phyloP scores from a whole-genome alignment of 2,797 vertebrate genomes.

The Sebastes miniatus region DNA sequence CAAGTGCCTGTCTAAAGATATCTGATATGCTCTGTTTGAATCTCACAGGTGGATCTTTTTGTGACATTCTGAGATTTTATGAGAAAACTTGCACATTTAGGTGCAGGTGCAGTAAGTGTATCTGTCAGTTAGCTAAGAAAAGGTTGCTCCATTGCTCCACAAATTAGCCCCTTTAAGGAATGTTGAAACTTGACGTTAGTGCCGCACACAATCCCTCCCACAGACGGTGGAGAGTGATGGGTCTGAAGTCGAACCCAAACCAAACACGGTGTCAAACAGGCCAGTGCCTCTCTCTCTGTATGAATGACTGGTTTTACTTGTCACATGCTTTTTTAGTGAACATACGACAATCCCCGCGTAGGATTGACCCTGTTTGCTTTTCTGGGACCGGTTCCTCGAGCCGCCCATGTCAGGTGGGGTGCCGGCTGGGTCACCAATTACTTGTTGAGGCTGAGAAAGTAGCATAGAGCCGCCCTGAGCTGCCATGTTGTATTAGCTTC shows the following conservation, averaged over 20 bases:
- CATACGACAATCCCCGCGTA: conserved; percentile 66
- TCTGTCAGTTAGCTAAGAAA: neutral
- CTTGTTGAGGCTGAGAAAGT: conserved; percentile 81
- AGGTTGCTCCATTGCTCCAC: neutral
- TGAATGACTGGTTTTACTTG: conserved; percentile 41
- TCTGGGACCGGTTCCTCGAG: conserved; percentile 62
- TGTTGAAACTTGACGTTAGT: conserved; percentile 6
- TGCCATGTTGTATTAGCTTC: conserved; percentile 84
- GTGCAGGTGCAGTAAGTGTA: neutral
- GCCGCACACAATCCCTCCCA: neutral
- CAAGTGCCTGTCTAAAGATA: neutral
- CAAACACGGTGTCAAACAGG: conserved; percentile 49
- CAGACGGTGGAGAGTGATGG: neutral
- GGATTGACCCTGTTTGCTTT: conserved; percentile 52
- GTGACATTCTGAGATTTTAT: neutral
- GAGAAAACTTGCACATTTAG: neutral
- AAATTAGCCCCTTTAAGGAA: neutral
- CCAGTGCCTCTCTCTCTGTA: conserved; percentile 57
- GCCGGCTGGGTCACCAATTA: conserved; percentile 81
- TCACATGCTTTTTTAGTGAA: conserved; percentile 71
- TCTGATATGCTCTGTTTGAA: neutral
- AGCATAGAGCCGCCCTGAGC: conserved; percentile 75
- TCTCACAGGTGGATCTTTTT: neutral
- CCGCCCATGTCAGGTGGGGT: conserved; percentile 74
- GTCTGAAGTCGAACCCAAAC: conserved; percentile 60